These are phyloP conservation scores for Dasyprocta punctata DNA, from an alignment of 2,113 vertebrate genomes.

Conservation along the genomic window DNA sequence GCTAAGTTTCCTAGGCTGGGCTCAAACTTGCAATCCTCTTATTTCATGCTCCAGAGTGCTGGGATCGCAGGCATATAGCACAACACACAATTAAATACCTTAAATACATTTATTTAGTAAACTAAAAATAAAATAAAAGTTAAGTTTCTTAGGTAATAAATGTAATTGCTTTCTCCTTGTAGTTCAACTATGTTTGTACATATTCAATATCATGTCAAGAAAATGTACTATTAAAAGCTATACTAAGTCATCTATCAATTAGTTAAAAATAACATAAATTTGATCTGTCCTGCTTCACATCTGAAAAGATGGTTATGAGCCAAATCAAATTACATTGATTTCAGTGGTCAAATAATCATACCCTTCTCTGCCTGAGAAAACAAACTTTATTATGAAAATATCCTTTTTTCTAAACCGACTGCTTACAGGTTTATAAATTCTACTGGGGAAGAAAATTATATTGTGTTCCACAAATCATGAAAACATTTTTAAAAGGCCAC, in stretches of 20 bases:
- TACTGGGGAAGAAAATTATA: neutral
- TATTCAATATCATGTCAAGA: neutral
- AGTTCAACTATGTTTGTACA: neutral
- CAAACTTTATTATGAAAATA: neutral
- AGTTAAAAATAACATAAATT: neutral
- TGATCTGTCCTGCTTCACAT: neutral
- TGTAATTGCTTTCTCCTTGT: neutral
- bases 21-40: neutral
- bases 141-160: neutral
- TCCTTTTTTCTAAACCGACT: neutral
- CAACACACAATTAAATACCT: neutral
- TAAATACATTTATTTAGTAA: neutral
- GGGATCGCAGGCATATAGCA: neutral
- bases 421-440: constrained; percentile 16
- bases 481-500: neutral
- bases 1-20: neutral
- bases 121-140: neutral
- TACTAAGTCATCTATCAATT: neutral
- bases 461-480: neutral
- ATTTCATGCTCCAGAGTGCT: neutral
- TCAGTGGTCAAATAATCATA: neutral
- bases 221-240: neutral
- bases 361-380: neutral
- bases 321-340: neutral
- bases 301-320: neutral